phyloP scores from a whole-genome alignment of 2,888 invertebrate species.

The Zaprionus lineosus region DNA sequence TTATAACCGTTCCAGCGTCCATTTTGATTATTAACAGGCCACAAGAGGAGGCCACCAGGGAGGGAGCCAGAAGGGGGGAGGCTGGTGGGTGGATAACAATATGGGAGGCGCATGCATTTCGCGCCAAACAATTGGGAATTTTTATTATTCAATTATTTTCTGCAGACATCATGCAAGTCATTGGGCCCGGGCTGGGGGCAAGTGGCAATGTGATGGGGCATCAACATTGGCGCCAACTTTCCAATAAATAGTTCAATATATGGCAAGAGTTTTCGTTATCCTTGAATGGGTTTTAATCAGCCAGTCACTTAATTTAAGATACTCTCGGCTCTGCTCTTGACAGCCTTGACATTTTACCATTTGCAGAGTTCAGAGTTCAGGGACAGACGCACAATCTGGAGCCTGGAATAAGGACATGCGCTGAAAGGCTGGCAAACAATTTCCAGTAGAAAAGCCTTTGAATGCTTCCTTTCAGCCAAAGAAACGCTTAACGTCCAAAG shows the following conservation, averaged over 20 bases:
- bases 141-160: conserved; percentile 53
- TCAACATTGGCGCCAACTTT: conserved; percentile 32
- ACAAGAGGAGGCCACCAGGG: conserved; percentile 3
- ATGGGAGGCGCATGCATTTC: conserved; percentile 30
- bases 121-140: conserved; percentile 35
- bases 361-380: conserved; percentile 43
- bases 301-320: conserved; percentile 7
- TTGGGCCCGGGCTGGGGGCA: conserved; percentile 7
- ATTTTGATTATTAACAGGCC: conserved; percentile 73
- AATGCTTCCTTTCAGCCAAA: conserved; percentile 10
- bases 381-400: conserved; percentile 15
- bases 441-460: conserved; percentile 21
- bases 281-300: conserved; percentile 19
- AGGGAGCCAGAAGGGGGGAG: background rate
- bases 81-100: background rate
- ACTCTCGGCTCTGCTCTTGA: conserved; percentile 7
- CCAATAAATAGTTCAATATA: conserved; percentile 46
- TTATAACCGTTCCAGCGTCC: conserved; percentile 65
- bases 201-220: conserved; percentile 8
- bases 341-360: conserved; percentile 39
- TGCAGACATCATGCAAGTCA: conserved; percentile 32
- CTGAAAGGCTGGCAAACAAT: conserved; percentile 29
- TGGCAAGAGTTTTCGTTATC: conserved; percentile 2
- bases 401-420: background rate
- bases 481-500: conserved; percentile 30